A percentile compares a stretch with the other conserved stretches of the same genome.
These are phyloP conservation scores for Ecliptopera silaceata DNA, from an alignment of 2,888 invertebrate species.

Conservation along the genomic window DNA sequence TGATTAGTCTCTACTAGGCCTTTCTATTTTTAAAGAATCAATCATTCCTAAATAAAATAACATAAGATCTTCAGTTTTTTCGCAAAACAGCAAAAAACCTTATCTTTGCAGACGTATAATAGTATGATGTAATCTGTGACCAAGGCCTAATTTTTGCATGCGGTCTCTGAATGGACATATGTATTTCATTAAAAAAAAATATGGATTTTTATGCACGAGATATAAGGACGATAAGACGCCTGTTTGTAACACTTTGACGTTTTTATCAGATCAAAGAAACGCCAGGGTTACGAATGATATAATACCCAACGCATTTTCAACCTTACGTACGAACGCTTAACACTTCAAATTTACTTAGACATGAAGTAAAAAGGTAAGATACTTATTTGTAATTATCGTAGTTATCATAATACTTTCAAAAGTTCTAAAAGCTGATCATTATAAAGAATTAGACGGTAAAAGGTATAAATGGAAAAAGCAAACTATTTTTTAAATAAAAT, in stretches of 20 bases:
- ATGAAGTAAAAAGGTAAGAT: too few relatives aligned
- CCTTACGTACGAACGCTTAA: too few relatives aligned
- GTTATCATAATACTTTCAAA: too few relatives aligned
- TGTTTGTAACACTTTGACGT: conserved; percentile 1
- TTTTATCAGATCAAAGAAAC: not conserved
- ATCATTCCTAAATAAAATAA: not conserved
- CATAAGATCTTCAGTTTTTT: not conserved
- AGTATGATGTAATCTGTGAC: not conserved
- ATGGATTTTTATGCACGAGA: not conserved
- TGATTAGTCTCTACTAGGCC: too few relatives aligned
- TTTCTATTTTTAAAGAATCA: not conserved
- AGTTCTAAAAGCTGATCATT: too few relatives aligned
- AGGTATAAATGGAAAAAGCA: too few relatives aligned
- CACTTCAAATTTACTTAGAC: too few relatives aligned
- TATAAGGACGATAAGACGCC: not conserved
- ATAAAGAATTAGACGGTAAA: too few relatives aligned
- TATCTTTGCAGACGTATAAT: not conserved
- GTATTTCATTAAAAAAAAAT: not conserved
- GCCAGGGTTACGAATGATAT: too few relatives aligned
- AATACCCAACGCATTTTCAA: too few relatives aligned
- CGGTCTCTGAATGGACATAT: conserved; percentile 3
- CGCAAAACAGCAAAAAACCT: not conserved
- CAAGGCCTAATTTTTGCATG: conserved; percentile 12
- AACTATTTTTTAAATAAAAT: too few relatives aligned
- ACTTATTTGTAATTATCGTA: too few relatives aligned